Percentiles rank a stretch among this genome's conserved stretches.
These are phyloP conservation scores for Apis cerana DNA, from an alignment of 1,140 invertebrate genomes.

Conservation along the genomic window DNA sequence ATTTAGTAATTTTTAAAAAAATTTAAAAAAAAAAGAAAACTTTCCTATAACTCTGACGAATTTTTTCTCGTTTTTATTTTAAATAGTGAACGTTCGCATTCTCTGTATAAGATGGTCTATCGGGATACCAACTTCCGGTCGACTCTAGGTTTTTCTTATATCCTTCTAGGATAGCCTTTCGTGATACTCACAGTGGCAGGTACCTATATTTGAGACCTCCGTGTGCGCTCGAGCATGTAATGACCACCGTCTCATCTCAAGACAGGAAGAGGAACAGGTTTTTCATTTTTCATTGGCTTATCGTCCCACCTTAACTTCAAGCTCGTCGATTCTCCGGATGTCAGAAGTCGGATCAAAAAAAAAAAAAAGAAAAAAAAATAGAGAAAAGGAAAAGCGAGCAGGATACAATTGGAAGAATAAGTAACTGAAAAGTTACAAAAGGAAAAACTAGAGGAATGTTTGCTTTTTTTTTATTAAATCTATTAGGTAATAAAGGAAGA, in stretches of 20 bases:
- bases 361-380: not conserved
- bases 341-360: constrained; percentile 16
- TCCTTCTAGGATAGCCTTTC: constrained; percentile 35
- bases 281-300: constrained; percentile 70
- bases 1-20: too few relatives aligned
- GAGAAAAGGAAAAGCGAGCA: too few relatives aligned
- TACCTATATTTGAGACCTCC: constrained; percentile 51
- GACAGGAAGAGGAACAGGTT: constrained; percentile 73
- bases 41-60: not conserved
- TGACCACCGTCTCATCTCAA: constrained; percentile 60
- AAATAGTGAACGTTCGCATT: not conserved
- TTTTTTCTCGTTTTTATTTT: not conserved
- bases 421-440: not conserved
- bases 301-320: constrained; percentile 67
- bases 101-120: constrained; percentile 20
- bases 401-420: not conserved
- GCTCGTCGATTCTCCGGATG: constrained; percentile 63
- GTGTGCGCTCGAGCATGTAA: constrained; percentile 63
- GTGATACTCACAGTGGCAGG: constrained; percentile 56
- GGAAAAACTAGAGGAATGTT: not conserved
- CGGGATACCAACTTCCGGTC: constrained; percentile 54
- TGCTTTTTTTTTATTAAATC: not conserved
- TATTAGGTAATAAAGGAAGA: too few relatives aligned
- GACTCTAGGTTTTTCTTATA: constrained; percentile 57
- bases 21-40: too few relatives aligned